A percentile compares a stretch with the other conserved stretches of the same genome.
Conservation (phyloP, 2,797 vertebrate genomes). For the Sebastes nivosus region DNA sequence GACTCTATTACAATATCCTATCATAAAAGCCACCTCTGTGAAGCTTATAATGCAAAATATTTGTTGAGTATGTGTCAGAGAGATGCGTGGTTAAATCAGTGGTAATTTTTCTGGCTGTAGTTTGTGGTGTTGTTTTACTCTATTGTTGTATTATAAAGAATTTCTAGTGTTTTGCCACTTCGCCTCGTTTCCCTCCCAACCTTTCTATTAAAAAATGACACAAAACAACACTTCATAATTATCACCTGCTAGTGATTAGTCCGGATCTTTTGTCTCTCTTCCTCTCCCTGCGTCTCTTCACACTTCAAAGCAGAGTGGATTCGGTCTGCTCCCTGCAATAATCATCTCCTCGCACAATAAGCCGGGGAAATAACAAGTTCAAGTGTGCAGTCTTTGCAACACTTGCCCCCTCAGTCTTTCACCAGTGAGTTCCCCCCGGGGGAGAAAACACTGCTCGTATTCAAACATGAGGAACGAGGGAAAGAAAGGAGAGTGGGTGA, state of each 20-base stretch:
- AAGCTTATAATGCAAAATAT: neutral
- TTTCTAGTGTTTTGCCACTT: neutral
- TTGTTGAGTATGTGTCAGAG: neutral
- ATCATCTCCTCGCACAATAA: slow-evolving; percentile 38
- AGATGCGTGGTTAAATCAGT: neutral
- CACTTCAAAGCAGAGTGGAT: slow-evolving; percentile 33
- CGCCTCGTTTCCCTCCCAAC: neutral
- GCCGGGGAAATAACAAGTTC: slow-evolving; percentile 60
- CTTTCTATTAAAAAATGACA: neutral
- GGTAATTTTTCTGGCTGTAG: neutral
- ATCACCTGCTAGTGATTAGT: slow-evolving; percentile 21
- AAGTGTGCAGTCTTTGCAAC: slow-evolving; percentile 39
- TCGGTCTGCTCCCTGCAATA: slow-evolving; percentile 19
- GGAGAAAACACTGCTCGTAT: slow-evolving; percentile 16
- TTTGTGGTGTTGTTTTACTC: neutral
- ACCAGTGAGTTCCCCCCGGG: neutral
- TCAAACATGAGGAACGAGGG: slow-evolving; percentile 39
- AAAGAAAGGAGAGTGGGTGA: slow-evolving; percentile 39
- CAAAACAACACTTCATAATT: slow-evolving; percentile 3
- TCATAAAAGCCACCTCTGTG: neutral
- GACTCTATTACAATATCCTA: neutral
- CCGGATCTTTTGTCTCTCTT: slow-evolving; percentile 21
- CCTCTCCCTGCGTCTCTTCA: slow-evolving; percentile 11
- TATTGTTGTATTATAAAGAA: neutral
- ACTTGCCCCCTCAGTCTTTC: slow-evolving; percentile 38